phyloP scores from a whole-genome alignment of 2,797 vertebrate genomes.

The Hemibagrus guttatus region DNA sequence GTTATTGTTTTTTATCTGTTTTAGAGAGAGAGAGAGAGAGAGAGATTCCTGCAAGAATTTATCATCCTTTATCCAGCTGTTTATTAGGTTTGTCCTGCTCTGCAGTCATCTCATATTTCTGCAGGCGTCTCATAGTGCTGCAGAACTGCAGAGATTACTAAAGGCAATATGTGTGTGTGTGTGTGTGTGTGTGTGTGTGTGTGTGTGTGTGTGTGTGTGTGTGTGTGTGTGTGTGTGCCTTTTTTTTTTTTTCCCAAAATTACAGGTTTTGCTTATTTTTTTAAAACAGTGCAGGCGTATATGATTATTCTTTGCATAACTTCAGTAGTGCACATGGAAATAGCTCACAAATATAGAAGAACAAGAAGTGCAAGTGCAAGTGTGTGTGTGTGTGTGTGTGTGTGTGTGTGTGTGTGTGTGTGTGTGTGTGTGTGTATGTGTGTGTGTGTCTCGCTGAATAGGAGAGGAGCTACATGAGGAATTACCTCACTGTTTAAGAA shows the following conservation, averaged over 20 bases:
- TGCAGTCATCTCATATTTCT: slow-evolving; percentile 20
- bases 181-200: slow-evolving; percentile 22
- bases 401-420: slow-evolving; percentile 9
- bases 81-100: slow-evolving; percentile 7
- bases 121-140: neutral
- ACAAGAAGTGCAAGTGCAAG: neutral
- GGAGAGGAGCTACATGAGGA: slow-evolving; percentile 29
- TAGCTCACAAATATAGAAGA: neutral
- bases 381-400: slow-evolving; percentile 3
- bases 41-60: neutral
- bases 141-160: neutral
- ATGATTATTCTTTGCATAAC: neutral
- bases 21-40: no score
- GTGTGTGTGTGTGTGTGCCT: no score
- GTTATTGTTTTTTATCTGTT: no score
- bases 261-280: no score
- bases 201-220: slow-evolving; percentile 4
- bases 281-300: neutral
- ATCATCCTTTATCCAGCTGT: neutral
- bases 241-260: no score
- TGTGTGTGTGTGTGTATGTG: slow-evolving; percentile 22
- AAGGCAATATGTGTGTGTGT: neutral
- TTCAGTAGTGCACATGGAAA: neutral
- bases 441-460: slow-evolving; percentile 2
- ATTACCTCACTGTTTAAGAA: slow-evolving; percentile 52